phyloP scores from a whole-genome alignment of 2,113 vertebrate species.

The Crypturellus undulatus region DNA sequence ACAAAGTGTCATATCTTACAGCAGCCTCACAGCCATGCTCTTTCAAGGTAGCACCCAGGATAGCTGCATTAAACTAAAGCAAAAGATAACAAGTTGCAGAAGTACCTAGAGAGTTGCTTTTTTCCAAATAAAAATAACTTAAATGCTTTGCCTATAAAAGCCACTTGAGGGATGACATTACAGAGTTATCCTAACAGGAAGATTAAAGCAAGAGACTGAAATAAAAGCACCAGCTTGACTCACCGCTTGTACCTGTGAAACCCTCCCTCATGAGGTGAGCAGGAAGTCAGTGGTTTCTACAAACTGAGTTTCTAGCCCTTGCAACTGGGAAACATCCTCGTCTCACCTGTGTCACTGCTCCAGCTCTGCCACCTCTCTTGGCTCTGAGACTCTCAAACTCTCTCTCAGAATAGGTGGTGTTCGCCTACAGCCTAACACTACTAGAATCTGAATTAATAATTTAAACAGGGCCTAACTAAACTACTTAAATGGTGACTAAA shows the following conservation, averaged over 20 bases:
- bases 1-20: neutral
- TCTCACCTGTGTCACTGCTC: neutral
- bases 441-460: constrained; percentile 54
- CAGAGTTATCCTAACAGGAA: neutral
- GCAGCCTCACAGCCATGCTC: neutral
- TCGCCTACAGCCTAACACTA: constrained; percentile 12
- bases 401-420: neutral
- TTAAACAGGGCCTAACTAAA: constrained; percentile 60
- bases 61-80: neutral
- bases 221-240: neutral
- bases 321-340: neutral
- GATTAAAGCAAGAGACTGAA: neutral
- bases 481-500: constrained; percentile 59
- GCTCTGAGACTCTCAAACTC: neutral
- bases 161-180: neutral
- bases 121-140: neutral
- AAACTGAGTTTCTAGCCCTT: neutral
- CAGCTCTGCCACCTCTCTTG: neutral
- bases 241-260: neutral
- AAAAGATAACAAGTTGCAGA: neutral
- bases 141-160: neutral
- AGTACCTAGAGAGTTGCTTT: neutral
- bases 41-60: neutral
- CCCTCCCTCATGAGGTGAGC: neutral
- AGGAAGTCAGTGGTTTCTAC: constrained; percentile 15